Evolutionary conservation across 92 coral and sea anemone genomes (phyloP), one percentile per base, ranked within the genome.

Genomic region (Parazoanthus swiftii): DNA sequence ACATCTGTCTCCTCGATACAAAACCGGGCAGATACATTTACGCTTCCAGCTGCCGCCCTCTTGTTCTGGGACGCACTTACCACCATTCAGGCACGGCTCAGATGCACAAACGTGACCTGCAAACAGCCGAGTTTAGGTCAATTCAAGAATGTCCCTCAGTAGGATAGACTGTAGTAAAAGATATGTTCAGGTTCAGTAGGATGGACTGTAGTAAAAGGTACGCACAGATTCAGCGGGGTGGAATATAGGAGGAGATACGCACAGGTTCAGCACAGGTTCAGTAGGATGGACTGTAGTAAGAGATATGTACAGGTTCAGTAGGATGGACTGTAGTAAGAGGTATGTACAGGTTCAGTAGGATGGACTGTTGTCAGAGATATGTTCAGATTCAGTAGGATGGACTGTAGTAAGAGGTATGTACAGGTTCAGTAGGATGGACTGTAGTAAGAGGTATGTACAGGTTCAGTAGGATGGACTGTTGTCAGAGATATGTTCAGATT

Each of bases 61-160:
- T 56, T 89, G 90, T 33, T 85, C 51, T n/a, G 95, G 87, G 15
- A 88, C 88, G 75, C 98, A 94, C 74, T 91, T 92, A 11, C 98
- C 98, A 25, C 91, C 93, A 88, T 94, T 94, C 48, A 83, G 84
- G 46, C 98, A 94, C 13, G 95, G 98, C 46, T 79, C 81, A 35
- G 94, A 85, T 29, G 93, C 90, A 71, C 98, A 94, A 18, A 91
- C 98, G 78, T 94, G 98, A 0, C 85, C 98, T 94, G 92, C 35
- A 80, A 88, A 56, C 18, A 77, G 25, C 14, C 15, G 18, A 70
- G 10, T 46, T 67, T 63, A 20, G 8, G 9, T 46, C 51, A 48
- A 48, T 11, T 1, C 51, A 10, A 48, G 8, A 2, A 39, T 39
- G 2, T 39, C 3, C 42, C 3, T 46, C 10, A 94, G 48, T 92